A percentile compares a stretch with the other conserved stretches of the same genome.
Evolutionary conservation across 2,888 invertebrate species (phyloP).

Genomic region (Lacanobia wlatinum): DNA sequence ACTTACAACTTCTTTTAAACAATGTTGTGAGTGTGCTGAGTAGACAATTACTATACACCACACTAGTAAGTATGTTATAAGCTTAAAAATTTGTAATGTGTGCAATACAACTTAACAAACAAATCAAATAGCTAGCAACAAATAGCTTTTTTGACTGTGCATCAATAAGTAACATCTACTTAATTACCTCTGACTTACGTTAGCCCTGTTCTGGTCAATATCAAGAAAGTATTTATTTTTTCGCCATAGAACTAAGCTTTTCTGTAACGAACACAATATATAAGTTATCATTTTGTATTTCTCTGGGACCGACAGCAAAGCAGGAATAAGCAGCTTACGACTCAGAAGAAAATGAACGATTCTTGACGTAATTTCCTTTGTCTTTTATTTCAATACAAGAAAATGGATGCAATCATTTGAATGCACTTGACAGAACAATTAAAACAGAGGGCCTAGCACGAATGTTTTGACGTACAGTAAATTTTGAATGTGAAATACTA

Average conservation of each 20-base stretch:
- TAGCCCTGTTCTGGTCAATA: neutral
- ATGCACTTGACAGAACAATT: neutral
- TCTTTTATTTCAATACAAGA: neutral
- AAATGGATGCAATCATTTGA: neutral
- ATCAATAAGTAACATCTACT: no score
- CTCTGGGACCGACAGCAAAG: neutral
- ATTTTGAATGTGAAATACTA: no score
- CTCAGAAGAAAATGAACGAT: constrained; percentile 2
- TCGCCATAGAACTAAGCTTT: neutral
- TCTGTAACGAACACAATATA: constrained; percentile 21
- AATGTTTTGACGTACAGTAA: no score
- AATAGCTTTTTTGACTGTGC: no score
- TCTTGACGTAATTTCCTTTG: constrained; percentile 13
- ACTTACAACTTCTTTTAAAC: no score
- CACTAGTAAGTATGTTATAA: no score
- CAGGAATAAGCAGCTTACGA: constrained; percentile 35
- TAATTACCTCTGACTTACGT: neutral
- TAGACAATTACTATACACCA: no score
- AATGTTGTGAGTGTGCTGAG: no score
- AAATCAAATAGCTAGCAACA: no score
- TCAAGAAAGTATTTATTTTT: constrained; percentile 4
- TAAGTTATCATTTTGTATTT: constrained; percentile 25
- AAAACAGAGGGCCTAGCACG: no score
- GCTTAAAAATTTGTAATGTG: no score
- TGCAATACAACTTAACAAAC: no score